Evolutionary conservation across 2,888 invertebrate genomes (phyloP).

Genomic region (Bombylius discolor): DNA sequence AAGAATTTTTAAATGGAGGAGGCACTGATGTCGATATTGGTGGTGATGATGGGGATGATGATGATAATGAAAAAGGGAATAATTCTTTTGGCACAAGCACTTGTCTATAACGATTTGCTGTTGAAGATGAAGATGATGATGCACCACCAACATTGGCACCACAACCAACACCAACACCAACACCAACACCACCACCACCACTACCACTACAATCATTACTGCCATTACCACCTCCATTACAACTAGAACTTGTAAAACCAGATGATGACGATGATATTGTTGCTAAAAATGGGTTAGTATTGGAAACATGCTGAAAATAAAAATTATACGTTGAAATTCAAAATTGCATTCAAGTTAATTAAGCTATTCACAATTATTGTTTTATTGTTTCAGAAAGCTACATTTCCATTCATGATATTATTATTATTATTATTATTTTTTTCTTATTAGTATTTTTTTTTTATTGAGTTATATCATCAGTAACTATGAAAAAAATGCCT

Average conservation of each 20-base stretch:
- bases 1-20: no score
- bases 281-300: conserved; percentile 36
- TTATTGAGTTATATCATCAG: no score
- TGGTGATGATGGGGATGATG: conserved; percentile 20
- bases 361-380: no score
- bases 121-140: conserved; percentile 12
- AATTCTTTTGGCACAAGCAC: conserved; percentile 19
- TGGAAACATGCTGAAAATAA: conserved; percentile 10
- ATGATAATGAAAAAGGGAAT: conserved; percentile 18
- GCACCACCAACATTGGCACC: background rate
- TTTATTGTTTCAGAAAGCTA: no score
- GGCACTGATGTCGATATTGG: background rate
- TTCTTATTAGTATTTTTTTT: no score
- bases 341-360: no score
- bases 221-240: background rate
- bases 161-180: no score
- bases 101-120: conserved; percentile 20
- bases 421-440: no score
- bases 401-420: no score
- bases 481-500: no score
- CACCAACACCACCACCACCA: background rate
- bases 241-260: conserved; percentile 11
- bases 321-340: background rate
- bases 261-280: conserved; percentile 20
- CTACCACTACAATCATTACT: background rate